These are phyloP conservation scores for Fistularia tabacaria DNA, from an alignment of 2,797 vertebrate species.

Conservation along the genomic window DNA sequence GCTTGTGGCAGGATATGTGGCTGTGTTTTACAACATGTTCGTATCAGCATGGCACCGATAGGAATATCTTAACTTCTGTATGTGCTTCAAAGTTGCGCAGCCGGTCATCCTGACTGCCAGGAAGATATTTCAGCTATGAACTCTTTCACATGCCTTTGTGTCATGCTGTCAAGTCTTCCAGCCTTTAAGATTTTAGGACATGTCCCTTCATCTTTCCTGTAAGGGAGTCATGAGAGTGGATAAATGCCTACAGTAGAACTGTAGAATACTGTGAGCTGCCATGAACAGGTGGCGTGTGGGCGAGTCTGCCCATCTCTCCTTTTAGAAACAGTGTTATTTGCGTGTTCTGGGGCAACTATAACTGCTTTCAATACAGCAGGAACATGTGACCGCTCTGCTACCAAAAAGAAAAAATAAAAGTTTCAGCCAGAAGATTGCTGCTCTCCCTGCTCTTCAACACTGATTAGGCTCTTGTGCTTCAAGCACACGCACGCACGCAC, in stretches of 20 bases:
- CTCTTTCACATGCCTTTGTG: slow-evolving; percentile 27
- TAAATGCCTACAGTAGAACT: slow-evolving; percentile 48
- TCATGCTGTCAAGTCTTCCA: slow-evolving; percentile 48
- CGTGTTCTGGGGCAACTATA: slow-evolving; percentile 70
- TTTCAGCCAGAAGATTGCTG: slow-evolving; percentile 68
- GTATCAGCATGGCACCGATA: slow-evolving; percentile 14
- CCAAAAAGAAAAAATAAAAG: slow-evolving; percentile 67
- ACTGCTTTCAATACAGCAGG: slow-evolving; percentile 65
- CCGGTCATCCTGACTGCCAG: slow-evolving; percentile 13
- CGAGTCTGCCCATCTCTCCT: slow-evolving; percentile 67
- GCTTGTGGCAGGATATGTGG: slow-evolving; percentile 27
- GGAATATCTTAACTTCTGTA: slow-evolving; percentile 12
- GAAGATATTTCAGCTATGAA: slow-evolving; percentile 29
- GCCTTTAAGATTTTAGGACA: slow-evolving; percentile 54
- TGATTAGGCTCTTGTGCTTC: slow-evolving; percentile 45
- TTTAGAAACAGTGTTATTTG: slow-evolving; percentile 74
- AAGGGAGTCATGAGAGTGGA: slow-evolving; percentile 57
- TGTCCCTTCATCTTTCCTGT: slow-evolving; percentile 47
- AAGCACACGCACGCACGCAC: slow-evolving; percentile 54
- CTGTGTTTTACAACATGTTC: slow-evolving; percentile 21
- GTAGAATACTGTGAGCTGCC: slow-evolving; percentile 57
- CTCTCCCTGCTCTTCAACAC: slow-evolving; percentile 72
- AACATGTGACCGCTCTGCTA: slow-evolving; percentile 64
- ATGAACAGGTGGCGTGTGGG: slow-evolving; percentile 75
- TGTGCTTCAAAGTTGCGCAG: slow-evolving; percentile 10